Base-by-base conservation (phyloP, 2,113 vertebrate genomes). In the Phrynocephalus versicolor region DNA sequence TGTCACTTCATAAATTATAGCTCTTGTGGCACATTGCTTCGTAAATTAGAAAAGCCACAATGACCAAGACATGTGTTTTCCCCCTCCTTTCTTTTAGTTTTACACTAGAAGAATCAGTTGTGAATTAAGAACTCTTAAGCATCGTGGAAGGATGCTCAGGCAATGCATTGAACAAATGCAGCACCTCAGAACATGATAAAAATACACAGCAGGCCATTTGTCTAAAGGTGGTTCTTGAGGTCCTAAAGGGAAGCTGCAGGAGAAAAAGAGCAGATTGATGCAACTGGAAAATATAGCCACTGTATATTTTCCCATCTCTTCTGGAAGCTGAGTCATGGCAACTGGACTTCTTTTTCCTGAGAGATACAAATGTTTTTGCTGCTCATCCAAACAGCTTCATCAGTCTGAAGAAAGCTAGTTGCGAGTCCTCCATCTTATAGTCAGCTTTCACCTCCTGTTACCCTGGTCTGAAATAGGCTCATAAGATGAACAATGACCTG, bases 241-340 rank as follows among this genome's bases (percentile, higher is more conserved):
- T 25, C 0, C 9, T 41, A 23, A 0, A 70, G 72, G 81, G 27
- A 57, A 80, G 57, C 51, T 37, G 2, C n/a, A 65, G 41, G 70
- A 15, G 6, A 25, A 15, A 87, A 91, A 77, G 55, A 81, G 33
- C 13, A 55, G 39, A 1, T 2, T 51, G 51, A 67, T 64, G 67
- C n/a, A 64, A 70, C 77, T 79, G 57, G 74, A 77, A 70, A 90
- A 58, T 9, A 18, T 21, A 77, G n/a, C 27, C 12, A 3, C 39
- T 74, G 30, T 16, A 57, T 71, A 85, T 41, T 81, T 83, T 86
- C 77, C 37, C 35, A 77, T 37, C 85, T 69, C 74, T 81, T 83
- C 64, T 70, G n/a, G n/a, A n/a, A n/a, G n/a, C n/a, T n/a, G n/a
- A n/a, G n/a, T n/a, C n/a, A n/a, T n/a, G n/a, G n/a, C n/a, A n/a